phyloP scores from a whole-genome alignment of 2,888 invertebrate species.

The Boloria euphrosyne region DNA sequence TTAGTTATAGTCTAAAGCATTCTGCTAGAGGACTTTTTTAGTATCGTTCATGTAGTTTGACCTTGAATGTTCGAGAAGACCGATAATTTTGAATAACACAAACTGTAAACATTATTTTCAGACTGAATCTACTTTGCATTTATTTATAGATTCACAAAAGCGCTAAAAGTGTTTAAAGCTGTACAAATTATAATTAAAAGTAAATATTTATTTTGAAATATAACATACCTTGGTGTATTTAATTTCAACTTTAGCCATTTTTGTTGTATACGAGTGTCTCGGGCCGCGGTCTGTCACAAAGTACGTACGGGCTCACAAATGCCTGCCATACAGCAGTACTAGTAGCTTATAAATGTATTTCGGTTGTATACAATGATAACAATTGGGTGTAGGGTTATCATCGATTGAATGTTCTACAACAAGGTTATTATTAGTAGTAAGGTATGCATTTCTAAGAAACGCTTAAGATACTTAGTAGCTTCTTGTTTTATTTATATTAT shows the following conservation, averaged over 20 bases:
- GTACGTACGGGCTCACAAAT: background rate
- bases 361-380: slow-evolving; percentile 22
- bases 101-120: no score
- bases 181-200: no score
- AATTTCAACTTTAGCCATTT: slow-evolving; percentile 76
- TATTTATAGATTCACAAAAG: background rate
- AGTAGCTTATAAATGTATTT: slow-evolving; percentile 1
- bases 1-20: no score
- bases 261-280: slow-evolving; percentile 49
- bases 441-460: no score
- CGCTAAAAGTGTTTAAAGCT: background rate
- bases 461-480: background rate
- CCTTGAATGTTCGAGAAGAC: no score
- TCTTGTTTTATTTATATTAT: background rate
- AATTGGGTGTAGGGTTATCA: slow-evolving; percentile 18
- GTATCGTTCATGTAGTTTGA: no score
- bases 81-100: no score
- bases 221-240: slow-evolving; percentile 31
- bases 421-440: no score
- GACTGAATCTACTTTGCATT: no score
- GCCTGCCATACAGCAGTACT: no score
- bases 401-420: no score
- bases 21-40: no score
- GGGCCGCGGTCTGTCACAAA: slow-evolving; percentile 40
- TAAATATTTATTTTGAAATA: background rate